Base-by-base conservation (phyloP, 1,140 invertebrate genomes). In the Telenomus remus region DNA sequence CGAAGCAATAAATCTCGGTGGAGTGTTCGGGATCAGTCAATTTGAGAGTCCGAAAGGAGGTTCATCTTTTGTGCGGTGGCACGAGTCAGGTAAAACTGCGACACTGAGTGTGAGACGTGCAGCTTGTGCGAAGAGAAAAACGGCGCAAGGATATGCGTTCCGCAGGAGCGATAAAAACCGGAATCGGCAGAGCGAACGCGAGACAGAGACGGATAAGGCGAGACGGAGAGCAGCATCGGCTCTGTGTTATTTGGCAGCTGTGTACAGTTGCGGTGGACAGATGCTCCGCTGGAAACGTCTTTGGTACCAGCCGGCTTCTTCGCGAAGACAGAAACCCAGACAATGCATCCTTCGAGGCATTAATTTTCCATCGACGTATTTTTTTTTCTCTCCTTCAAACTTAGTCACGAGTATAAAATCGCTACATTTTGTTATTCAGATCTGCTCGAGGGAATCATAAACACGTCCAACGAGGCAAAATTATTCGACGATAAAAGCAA, bases 211-310 rank as follows among this genome's bases (percentile, higher is more conserved):
- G 64, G 57, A 57, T 54, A 43, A 54, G 50, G 55, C 65, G 66
- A 75, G 57, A 69, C 35, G 55, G 60, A 39, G 37, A 75, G 77
- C 66, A 63, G 79, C 76, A 79, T 83, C 78, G 79, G 78, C 82
- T 82, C 80, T 85, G 19, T 27, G 81, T 85, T 85, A 85, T 86
- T 86, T 85, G 79, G 84, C 84, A 86, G 84, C 84, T 86, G 85
- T 84, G 81, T 80, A 79, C 8, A 9, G 78, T 82, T 76, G 79
- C 68, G 55, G 64, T 60, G 65, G 78, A 82, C 85, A 86, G 85
- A 86, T 86, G 85, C 85, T 85, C 78, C 77, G 78, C n/a, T 82
- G 69, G 74, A 83, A 84, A 81, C 82, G 81, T 85, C 81, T 83
- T 85, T 81, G 79, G 75, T 71, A 68, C 55, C 80, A 81, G 80